Evolutionary conservation across 2,888 invertebrate species (phyloP), one percentile per base, ranked within the genome.

Genomic region (Shargacucullia verbasci): DNA sequence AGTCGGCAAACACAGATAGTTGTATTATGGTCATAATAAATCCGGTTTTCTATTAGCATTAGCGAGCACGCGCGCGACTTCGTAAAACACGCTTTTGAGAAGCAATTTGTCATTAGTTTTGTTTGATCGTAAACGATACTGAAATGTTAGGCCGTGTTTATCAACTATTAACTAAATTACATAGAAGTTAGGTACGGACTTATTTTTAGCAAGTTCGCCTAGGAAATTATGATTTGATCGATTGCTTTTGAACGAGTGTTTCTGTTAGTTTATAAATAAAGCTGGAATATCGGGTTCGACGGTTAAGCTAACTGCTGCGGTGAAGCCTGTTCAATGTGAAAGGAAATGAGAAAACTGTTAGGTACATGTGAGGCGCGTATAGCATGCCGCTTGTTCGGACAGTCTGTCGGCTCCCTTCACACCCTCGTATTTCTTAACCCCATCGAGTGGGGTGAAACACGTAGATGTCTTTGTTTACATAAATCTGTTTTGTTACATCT

Each of bases 331-430:
- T 59, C 34, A 55, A 50, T 66, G 48, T 76, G 78, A 78, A 82
- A 81, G 81, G 81, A 78, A 83, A 82, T 79, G 79, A 77, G 82
- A 82, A 81, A 81, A 78, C 79, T 70, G 27, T 40, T 53, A 46
- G 37, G 39, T 68, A 73, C n/a, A n/a, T 59, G 59, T 35, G 34
- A 60, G 55, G 38, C 52, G 50, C 61, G 52, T 68, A 62, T 43
- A 46, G 48, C 20, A 47, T 53, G 45, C 45, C 40, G 37, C 14
- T 43, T 56, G 66, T 55, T 60, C 62, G 66, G 62, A 53, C 60
- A 56, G 49, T 34, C 25, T 45, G 50, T 52, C 57, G 64, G 54
- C 67, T 67, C 14, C 53, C 50, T 43, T 49, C 55, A 69, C 62
- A 50, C 65, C 72, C 68, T 67, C 57, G 53, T 68, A 60, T 60